Evolutionary conservation across 2,888 invertebrate genomes (phyloP).

Genomic region (Drosophila neutralis): DNA sequence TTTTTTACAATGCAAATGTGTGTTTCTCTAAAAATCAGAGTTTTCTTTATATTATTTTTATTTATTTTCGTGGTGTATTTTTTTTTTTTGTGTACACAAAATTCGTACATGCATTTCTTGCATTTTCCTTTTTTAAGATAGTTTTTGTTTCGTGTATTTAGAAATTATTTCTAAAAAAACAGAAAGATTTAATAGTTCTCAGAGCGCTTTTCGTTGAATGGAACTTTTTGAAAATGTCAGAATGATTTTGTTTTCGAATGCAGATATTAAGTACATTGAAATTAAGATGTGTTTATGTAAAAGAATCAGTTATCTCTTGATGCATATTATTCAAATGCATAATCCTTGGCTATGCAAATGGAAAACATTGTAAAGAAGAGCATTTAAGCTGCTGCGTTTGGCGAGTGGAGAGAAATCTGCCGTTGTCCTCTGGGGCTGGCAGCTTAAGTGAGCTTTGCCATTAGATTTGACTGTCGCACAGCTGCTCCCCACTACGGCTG

Average conservation of each 20-base stretch:
- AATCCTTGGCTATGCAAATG: slow-evolving; percentile 4
- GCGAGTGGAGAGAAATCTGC: slow-evolving; percentile 1
- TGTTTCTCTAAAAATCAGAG: neutral
- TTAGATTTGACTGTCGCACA: slow-evolving; percentile 48
- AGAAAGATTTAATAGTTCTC: neutral
- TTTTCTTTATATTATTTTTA: neutral
- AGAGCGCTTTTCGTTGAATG: neutral
- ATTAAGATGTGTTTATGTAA: neutral
- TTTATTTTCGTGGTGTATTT: too few species aligned
- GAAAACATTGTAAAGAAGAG: slow-evolving; percentile 4
- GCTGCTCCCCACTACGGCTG: slow-evolving; percentile 33
- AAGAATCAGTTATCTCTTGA: neutral
- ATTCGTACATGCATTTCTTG: neutral
- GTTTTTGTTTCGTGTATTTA: neutral
- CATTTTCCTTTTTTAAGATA: neutral
- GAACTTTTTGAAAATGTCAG: neutral
- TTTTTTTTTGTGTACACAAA: neutral
- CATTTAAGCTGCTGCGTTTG: slow-evolving; percentile 9
- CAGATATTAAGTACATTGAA: neutral
- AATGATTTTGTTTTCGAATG: neutral
- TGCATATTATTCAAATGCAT: neutral
- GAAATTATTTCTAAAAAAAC: neutral
- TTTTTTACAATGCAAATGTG: neutral
- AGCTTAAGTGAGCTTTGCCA: slow-evolving; percentile 59
- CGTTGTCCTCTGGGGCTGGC: slow-evolving; percentile 20